Percentiles rank a stretch among this genome's conserved stretches.
phyloP scores from a whole-genome alignment of 2,888 invertebrate genomes.

The Macrosoma leucophasiata region DNA sequence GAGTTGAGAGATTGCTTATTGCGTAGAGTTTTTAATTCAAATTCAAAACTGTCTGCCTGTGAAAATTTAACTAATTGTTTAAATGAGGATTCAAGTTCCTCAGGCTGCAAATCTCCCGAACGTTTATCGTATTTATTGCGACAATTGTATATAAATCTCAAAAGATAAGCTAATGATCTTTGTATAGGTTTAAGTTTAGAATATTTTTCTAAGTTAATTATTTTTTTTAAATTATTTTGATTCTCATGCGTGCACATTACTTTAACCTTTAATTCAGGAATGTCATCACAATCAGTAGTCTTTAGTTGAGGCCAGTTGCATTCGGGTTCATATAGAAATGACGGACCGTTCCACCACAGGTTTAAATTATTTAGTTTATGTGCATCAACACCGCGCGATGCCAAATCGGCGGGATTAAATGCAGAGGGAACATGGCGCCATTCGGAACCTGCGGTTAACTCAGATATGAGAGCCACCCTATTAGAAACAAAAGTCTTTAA shows the following conservation, averaged over 20 bases:
- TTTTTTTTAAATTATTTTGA: not conserved
- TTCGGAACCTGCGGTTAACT: constrained; percentile 1
- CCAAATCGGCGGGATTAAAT: constrained; percentile 17
- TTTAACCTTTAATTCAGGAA: not conserved
- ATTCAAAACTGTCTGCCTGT: constrained; percentile 9
- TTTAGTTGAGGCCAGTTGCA: constrained; percentile 13
- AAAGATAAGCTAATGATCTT: constrained; percentile 7
- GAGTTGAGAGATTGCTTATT: constrained; percentile 6
- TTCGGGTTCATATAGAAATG: constrained; percentile 4
- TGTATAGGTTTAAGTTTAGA: constrained; percentile 9
- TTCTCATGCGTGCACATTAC: constrained; percentile 8
- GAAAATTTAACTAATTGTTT: constrained; percentile 8
- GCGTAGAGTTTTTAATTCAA: constrained; percentile 6
- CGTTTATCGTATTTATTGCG: not conserved
- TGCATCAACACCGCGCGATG: constrained; percentile 13
- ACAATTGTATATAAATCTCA: constrained; percentile 9
- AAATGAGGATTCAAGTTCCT: constrained; percentile 3
- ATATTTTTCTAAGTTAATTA: constrained; percentile 15
- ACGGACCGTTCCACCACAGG: constrained; percentile 17
- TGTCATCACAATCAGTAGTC: too few relatives aligned
- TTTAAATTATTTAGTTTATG: not conserved
- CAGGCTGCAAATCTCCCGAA: constrained; percentile 1
- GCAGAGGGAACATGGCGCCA: constrained; percentile 10
- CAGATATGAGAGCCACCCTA: constrained; percentile 7
- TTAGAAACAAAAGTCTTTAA: constrained; percentile 8